Evolutionary conservation across 1,140 invertebrate species (phyloP), one percentile per base, ranked within the genome.

Genomic region (Hypsibius dujardini): DNA sequence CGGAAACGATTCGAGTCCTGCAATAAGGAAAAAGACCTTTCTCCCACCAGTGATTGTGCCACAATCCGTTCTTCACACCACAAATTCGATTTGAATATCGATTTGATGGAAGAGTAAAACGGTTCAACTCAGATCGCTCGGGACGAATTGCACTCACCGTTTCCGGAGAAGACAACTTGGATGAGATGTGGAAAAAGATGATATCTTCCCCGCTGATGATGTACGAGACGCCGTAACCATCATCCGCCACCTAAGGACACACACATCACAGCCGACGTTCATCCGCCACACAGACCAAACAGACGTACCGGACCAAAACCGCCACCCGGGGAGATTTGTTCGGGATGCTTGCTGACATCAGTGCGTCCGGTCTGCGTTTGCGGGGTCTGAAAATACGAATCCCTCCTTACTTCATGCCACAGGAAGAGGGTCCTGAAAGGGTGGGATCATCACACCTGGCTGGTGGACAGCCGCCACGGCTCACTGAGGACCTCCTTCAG

Each of bases 211-310:
- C 94, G 72, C 92, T 92, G 76, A 98, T 91, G 73, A 98, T 95
- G 78, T 98, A 98, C 1, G 92, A 96, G 1, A 98, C 94, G 60
- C 95, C 95, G 80, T 98, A 98, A 47, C 95, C 94, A 82, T 96
- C 91, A 82, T 98, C 93, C 40, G 94, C 92, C 2, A 84, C 78
- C 72, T 79, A 59, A n/a, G 72, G n/a, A 46, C 47, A 74, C 46
- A 12, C 2, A 47, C n/a, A 71, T 7, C 46, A 45, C n/a, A n/a
- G 60, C 71, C 28, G 56, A 69, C 70, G n/a, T 70, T 47, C 40
- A 7, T 47, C 46, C 50, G 40, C 47, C 7, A 74, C 2, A n/a
- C 14, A 2, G 40, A 3, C 7, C 46, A 70, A 72, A 46, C 2
- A 59, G 59, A 70, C n/a, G 73, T 75, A 92, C 95, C 1, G 95